These are phyloP conservation scores for Rhingia rostrata DNA, from an alignment of 2,888 invertebrate species.

Conservation along the genomic window DNA sequence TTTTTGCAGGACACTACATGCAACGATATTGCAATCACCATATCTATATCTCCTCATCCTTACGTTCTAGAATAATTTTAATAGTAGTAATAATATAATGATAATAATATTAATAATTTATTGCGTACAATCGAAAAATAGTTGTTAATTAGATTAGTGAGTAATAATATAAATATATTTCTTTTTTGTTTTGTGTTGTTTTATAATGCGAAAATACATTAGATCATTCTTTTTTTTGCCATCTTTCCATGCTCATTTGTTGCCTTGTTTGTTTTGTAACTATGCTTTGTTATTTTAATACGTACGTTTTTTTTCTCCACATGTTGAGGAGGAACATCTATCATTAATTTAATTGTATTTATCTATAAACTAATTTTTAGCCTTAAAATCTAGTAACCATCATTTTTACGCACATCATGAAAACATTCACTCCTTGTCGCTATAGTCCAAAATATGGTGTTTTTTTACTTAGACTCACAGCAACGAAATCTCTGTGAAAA, in stretches of 20 bases:
- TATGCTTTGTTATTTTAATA: constrained; percentile 65
- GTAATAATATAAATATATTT: constrained; percentile 72
- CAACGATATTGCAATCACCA: constrained; percentile 60
- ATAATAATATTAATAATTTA: constrained; percentile 71
- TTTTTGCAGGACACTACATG: constrained; percentile 51
- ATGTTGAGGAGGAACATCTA: constrained; percentile 72
- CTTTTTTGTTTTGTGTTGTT: constrained; percentile 51
- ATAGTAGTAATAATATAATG: constrained; percentile 59
- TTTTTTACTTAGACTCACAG: constrained; percentile 80
- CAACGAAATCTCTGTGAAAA: constrained; percentile 79
- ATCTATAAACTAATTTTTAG: constrained; percentile 75
- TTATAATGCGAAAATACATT: constrained; percentile 71
- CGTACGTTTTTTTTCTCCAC: constrained; percentile 68
- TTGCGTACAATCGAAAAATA: constrained; percentile 71
- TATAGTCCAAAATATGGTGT: constrained; percentile 56
- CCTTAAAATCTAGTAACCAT: constrained; percentile 80
- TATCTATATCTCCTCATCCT: constrained; percentile 39
- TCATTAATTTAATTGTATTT: constrained; percentile 70
- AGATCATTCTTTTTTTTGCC: constrained; percentile 46
- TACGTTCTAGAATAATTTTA: constrained; percentile 58
- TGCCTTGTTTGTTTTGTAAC: constrained; percentile 53
- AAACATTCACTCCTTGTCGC: constrained; percentile 70
- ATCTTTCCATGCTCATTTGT: constrained; percentile 25
- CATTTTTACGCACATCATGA: constrained; percentile 75
- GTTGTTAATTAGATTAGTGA: constrained; percentile 64